Evolutionary conservation across 2,888 invertebrate species (phyloP).

Genomic region (Carcina quercana): DNA sequence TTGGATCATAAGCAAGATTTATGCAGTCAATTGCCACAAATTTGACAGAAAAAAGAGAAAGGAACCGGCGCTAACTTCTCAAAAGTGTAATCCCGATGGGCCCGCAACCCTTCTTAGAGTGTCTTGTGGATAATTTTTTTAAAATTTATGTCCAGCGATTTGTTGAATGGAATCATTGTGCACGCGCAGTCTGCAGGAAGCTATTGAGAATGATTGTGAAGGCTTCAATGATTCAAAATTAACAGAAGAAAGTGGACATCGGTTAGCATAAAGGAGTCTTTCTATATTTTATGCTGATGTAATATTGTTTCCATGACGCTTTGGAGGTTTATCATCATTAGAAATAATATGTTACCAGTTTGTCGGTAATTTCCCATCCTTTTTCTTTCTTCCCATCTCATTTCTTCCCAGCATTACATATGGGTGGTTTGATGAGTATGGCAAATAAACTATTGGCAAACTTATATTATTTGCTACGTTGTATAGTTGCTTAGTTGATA

Average conservation of each 20-base stretch:
- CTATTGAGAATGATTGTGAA: slow-evolving; percentile 53
- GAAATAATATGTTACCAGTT: no score
- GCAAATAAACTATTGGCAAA: no score
- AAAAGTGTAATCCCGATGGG: slow-evolving; percentile 51
- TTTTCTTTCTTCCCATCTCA: no score
- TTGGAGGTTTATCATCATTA: no score
- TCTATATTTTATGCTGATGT: no score
- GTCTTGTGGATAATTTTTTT: slow-evolving; percentile 25
- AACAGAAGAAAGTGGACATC: slow-evolving; percentile 27
- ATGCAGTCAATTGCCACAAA: slow-evolving; percentile 31
- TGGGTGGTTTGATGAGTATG: no score
- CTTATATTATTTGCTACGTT: no score
- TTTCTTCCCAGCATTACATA: no score
- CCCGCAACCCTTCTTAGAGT: slow-evolving; percentile 41
- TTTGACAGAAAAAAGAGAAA: slow-evolving; percentile 24
- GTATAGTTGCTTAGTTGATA: no score
- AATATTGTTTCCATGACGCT: no score
- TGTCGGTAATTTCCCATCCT: no score
- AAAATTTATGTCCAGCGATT: slow-evolving; percentile 27
- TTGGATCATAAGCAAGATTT: slow-evolving; percentile 22
- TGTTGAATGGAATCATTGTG: slow-evolving; percentile 54
- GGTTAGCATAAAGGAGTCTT: no score
- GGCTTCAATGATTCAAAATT: slow-evolving; percentile 38
- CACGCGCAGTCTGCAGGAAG: slow-evolving; percentile 53
- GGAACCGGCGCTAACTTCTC: slow-evolving; percentile 54